Conservation (phyloP, 2,888 invertebrate species). For the Hydrotaea diabolus region DNA sequence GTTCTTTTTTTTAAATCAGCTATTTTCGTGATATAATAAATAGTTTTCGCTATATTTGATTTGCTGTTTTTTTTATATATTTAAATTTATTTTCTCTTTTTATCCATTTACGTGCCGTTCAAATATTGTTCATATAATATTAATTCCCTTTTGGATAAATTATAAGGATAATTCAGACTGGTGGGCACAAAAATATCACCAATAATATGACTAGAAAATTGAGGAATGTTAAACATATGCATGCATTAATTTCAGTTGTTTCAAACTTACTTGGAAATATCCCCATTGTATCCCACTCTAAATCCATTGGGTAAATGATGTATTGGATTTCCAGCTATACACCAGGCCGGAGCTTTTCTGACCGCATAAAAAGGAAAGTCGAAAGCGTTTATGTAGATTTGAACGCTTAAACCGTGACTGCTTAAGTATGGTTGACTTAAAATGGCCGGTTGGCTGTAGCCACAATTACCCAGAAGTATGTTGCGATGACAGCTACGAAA, state of each 20-base stretch:
- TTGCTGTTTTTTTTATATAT: neutral
- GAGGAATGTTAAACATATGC: neutral
- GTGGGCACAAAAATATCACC: constrained; percentile 79
- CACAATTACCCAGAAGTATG: constrained; percentile 78
- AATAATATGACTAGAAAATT: constrained; percentile 70
- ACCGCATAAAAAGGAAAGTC: constrained; percentile 78
- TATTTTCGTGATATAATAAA: no score
- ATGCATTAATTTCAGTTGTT: no score
- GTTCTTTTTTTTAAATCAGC: no score
- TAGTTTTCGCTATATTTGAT: no score
- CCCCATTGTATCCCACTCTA: constrained; percentile 77
- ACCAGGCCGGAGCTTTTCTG: constrained; percentile 71
- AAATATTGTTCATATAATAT: constrained; percentile 56
- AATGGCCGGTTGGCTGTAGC: constrained; percentile 76
- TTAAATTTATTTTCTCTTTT: neutral
- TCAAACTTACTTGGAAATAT: constrained; percentile 65
- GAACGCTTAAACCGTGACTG: constrained; percentile 78
- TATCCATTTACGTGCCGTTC: constrained; percentile 8
- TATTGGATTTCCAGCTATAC: constrained; percentile 71
- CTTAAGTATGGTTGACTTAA: constrained; percentile 74
- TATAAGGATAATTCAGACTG: constrained; percentile 76
- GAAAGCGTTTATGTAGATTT: constrained; percentile 78
- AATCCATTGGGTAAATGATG: constrained; percentile 74
- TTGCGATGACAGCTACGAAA: constrained; percentile 78
- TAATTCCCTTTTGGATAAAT: constrained; percentile 76